phyloP scores from a whole-genome alignment of 2,113 vertebrate genomes.

The Heterochromis multidens region DNA sequence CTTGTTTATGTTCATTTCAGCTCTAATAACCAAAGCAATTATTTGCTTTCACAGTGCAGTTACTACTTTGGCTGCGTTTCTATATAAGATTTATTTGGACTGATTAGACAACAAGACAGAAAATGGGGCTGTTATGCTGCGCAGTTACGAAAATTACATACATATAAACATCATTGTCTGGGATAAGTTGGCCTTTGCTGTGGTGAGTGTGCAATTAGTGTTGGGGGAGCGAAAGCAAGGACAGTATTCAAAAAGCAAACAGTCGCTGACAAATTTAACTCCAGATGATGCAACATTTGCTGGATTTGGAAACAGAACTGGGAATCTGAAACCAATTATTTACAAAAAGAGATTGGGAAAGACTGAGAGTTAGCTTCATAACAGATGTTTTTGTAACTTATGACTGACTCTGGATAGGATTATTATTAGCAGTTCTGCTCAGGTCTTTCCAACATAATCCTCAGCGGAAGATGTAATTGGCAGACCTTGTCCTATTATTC shows the following conservation, averaged over 20 bases:
- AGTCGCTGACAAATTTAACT: conserved; percentile 51
- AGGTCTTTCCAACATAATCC: conserved; percentile 35
- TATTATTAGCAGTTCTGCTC: conserved; percentile 56
- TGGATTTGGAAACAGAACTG: conserved; percentile 56
- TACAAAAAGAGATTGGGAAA: conserved; percentile 52
- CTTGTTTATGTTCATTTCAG: conserved; percentile 65
- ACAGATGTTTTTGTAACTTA: conserved; percentile 65
- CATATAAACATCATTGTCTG: conserved; percentile 54
- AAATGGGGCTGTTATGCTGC: conserved; percentile 13
- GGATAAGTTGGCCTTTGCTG: conserved; percentile 45
- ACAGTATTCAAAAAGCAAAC: conserved; percentile 50
- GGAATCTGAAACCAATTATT: conserved; percentile 66
- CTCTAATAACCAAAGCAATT: conserved; percentile 55
- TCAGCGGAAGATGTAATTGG: conserved; percentile 48
- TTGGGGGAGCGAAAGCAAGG: conserved; percentile 25
- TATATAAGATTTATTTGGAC: conserved; percentile 48
- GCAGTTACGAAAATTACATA: conserved; percentile 46
- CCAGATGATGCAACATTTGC: conserved; percentile 56
- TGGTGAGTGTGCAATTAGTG: conserved; percentile 42
- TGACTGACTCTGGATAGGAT: conserved; percentile 68
- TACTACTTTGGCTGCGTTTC: conserved; percentile 40
- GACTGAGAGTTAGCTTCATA: conserved; percentile 49
- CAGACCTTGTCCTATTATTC: conserved; percentile 13
- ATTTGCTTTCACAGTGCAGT: conserved; percentile 62
- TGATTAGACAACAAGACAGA: conserved; percentile 48